Percentiles rank a stretch among this genome's conserved stretches.
These are phyloP conservation scores for Lasioglossum marginatum DNA, from an alignment of 2,888 invertebrate species.

Conservation along the genomic window DNA sequence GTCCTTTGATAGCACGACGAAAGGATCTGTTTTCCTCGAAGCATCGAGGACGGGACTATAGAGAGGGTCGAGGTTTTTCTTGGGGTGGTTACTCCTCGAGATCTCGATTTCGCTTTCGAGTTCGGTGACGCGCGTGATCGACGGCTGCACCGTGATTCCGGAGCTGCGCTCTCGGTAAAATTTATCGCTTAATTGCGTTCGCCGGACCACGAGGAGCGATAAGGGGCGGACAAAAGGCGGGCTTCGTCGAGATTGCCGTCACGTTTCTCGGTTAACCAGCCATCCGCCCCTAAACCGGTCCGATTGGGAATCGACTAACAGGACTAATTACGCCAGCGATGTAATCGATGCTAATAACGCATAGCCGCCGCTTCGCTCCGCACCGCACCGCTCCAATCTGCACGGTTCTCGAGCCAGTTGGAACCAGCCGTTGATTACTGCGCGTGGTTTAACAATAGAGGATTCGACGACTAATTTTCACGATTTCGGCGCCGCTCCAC, in stretches of 20 bases:
- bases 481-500: not conserved
- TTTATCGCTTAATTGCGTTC: slow-evolving; percentile 70
- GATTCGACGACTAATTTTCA: slow-evolving; percentile 1
- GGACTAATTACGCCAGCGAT: slow-evolving; percentile 58
- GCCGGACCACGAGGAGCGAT: slow-evolving; percentile 62
- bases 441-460: not conserved
- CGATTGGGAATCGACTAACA: slow-evolving; percentile 54
- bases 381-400: slow-evolving; percentile 16
- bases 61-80: not conserved
- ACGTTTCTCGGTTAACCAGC: slow-evolving; percentile 54
- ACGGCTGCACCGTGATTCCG: slow-evolving; percentile 50
- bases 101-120: slow-evolving; percentile 17
- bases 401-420: not conserved
- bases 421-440: not conserved
- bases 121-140: slow-evolving; percentile 42
- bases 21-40: too few species aligned
- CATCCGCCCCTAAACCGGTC: slow-evolving; percentile 10
- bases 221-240: slow-evolving; percentile 59
- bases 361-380: slow-evolving; percentile 10
- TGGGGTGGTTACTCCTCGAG: not conserved
- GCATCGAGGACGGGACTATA: not conserved
- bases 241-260: slow-evolving; percentile 66
- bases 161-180: slow-evolving; percentile 53
- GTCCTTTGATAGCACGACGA: not conserved
- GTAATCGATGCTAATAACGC: slow-evolving; percentile 61